A percentile compares a stretch with the other conserved stretches of the same genome.
phyloP scores from a whole-genome alignment of 2,797 vertebrate genomes.

The Sarcophilus harrisii region DNA sequence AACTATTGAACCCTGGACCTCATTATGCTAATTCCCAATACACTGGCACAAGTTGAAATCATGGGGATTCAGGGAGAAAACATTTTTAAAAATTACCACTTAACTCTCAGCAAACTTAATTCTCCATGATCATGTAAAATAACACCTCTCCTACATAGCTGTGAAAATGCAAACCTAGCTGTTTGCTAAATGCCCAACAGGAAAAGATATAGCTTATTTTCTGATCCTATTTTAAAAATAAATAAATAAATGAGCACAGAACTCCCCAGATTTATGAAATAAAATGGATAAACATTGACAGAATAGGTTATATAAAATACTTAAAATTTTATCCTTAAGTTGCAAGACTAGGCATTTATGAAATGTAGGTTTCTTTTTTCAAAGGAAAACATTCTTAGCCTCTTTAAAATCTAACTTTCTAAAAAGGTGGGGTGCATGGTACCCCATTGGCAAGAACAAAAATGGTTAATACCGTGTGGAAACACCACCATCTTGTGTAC shows the following conservation, averaged over 20 bases:
- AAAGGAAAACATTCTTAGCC: neutral
- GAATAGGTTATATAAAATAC: slow-evolving; percentile 1
- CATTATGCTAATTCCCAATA: neutral
- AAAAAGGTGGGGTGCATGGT: neutral
- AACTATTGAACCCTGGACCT: neutral
- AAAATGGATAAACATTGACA: slow-evolving; percentile 1
- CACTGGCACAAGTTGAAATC: neutral
- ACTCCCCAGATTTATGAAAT: neutral
- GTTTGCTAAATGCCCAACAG: neutral
- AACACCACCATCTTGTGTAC: neutral
- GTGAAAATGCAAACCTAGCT: neutral
- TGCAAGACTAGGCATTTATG: neutral
- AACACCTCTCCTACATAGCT: neutral
- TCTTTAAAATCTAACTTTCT: neutral
- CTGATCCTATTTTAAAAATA: slow-evolving; percentile 1
- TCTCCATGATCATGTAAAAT: neutral
- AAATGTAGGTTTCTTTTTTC: neutral
- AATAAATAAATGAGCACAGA: neutral
- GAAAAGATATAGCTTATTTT: neutral
- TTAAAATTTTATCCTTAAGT: neutral
- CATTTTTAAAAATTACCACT: neutral
- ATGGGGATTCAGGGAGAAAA: neutral
- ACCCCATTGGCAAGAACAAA: neutral
- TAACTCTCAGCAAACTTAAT: neutral
- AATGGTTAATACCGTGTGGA: neutral